Percentiles rank a stretch among this genome's conserved stretches.
Conservation (phyloP, 2,797 vertebrate species). For the Gobionotothen gibberifrons region DNA sequence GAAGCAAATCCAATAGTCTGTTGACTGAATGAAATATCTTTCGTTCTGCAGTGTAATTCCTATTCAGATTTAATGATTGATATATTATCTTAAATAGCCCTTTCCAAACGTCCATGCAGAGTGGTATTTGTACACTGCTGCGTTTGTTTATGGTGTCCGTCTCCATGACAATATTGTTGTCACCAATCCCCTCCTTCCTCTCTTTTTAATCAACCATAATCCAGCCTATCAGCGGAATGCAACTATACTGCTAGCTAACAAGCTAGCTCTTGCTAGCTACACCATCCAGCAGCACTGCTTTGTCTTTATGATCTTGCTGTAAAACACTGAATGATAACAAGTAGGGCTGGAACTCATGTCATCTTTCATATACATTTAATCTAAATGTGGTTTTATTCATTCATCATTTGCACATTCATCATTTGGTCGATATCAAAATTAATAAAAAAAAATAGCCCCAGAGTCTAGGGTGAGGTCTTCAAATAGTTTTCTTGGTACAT, state of each 20-base stretch:
- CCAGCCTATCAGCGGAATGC: not conserved
- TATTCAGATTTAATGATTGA: not conserved
- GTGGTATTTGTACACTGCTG: not conserved
- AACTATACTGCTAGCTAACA: no score
- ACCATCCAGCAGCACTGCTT: no score
- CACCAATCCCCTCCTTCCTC: not conserved
- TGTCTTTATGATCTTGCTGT: not conserved
- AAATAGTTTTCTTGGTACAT: not conserved
- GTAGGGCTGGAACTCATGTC: no score
- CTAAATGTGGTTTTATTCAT: no score
- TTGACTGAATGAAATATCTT: not conserved
- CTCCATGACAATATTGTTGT: not conserved
- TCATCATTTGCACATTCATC: not conserved
- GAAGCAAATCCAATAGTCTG: no score
- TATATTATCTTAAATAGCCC: not conserved
- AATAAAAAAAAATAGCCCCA: no score
- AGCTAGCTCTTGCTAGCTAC: not conserved
- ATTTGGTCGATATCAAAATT: not conserved
- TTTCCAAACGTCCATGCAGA: not conserved
- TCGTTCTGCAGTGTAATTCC: not conserved
- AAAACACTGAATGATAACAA: not conserved
- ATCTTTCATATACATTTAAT: not conserved
- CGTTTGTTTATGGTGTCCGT: not conserved
- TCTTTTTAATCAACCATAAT: not conserved
- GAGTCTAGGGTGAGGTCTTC: no score